Base-by-base conservation (phyloP, 2,797 vertebrate species). In the Tangara arthus region DNA sequence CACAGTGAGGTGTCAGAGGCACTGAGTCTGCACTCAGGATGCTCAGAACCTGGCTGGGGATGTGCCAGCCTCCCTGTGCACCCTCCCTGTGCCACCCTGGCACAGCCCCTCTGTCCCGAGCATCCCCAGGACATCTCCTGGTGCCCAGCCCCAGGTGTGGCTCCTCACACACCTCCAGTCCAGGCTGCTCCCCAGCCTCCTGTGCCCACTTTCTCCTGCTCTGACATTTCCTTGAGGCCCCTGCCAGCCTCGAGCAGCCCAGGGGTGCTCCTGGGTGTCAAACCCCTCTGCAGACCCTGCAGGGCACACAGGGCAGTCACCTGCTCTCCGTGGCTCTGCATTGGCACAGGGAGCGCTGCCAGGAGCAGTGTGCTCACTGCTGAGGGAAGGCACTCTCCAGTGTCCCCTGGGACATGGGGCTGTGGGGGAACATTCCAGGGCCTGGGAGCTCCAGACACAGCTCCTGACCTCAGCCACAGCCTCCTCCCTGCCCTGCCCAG, bases 301-400 rank as follows among this genome's bases (percentile, higher is more conserved):
- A 2, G 9, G 24, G 82, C 47, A n/a, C 61, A 7, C 23, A 2
- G 65, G 7, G 73, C 3, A 5, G 15, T 5, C 12, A 6, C 59
- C 8, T 1, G 5, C 47, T 6, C 59, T 34, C 27, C 2, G 9
- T 2, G n/a, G 12, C 64, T 3, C 86, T 56, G 83, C 88, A 41
- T 8, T 77, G 37, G 69, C 82, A 34, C 71, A 16, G 3, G 0
- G 11, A 6, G 44, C 57, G 75, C 26, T 46, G 42, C 11, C 76
- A 7, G 9, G 20, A 16, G 26, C 32, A 11, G 1, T 0, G 4
- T 2, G 11, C 9, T 41, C 59, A 17, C 5, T 3, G 2, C 34
- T 3, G 0, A 3, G 2, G 1, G 4, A 21, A 32, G n/a, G 22
- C 30, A 24, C 37, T 2, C 37, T 2, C 28, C 0, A 2, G 16